phyloP scores from a whole-genome alignment of 2,113 vertebrate species.

The Psilopsiagon aymara region DNA sequence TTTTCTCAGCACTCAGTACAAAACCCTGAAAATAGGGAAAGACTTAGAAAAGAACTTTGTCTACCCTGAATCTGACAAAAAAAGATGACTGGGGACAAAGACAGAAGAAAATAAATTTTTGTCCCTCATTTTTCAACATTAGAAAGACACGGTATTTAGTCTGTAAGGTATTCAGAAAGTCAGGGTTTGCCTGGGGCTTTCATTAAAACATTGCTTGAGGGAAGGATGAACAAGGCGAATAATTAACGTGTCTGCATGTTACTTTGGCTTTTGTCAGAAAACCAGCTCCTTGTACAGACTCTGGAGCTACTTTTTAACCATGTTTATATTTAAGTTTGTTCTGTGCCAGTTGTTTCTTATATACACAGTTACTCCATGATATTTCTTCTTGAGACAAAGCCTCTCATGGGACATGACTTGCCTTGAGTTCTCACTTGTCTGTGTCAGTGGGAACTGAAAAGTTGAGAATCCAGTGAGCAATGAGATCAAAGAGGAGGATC shows the following conservation, averaged over 20 bases:
- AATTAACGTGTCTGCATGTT: not conserved
- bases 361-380: not conserved
- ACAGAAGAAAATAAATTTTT: not conserved
- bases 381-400: not conserved
- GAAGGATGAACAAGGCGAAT: not conserved
- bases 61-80: not conserved
- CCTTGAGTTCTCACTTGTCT: not conserved
- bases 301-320: not conserved
- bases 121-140: not conserved
- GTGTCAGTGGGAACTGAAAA: not conserved
- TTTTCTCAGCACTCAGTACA: not conserved
- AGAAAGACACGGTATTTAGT: not conserved
- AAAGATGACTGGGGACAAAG: not conserved
- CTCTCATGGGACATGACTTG: fast-evolving
- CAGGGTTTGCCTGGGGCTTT: conserved; percentile 3
- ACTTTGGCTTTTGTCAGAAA: not conserved
- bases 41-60: not conserved
- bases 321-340: not conserved
- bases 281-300: not conserved
- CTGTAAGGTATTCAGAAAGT: not conserved
- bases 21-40: not conserved
- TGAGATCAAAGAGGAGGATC: not conserved
- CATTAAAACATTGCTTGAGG: conserved; percentile 41
- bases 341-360: not conserved
- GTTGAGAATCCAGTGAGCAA: not conserved